Evolutionary conservation across 2,113 vertebrate genomes (phyloP).

Genomic region (Callopanchax toddi): DNA sequence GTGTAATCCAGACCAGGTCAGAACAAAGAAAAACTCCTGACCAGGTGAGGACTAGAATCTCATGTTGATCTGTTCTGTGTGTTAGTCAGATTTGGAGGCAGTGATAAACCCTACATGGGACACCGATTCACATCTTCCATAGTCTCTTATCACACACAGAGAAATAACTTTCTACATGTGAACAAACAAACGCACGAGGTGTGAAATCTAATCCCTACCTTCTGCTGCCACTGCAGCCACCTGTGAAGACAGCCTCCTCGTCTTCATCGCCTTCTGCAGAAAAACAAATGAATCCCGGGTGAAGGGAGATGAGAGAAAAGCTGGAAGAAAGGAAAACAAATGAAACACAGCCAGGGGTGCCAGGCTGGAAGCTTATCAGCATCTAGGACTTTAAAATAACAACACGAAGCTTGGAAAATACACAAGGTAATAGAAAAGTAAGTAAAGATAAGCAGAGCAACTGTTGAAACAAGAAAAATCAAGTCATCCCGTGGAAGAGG

Average conservation of each 20-base stretch:
- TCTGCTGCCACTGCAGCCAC: conserved; percentile 48
- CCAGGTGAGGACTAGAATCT: conserved; percentile 11
- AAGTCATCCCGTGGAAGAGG: not conserved
- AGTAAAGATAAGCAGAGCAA: conserved; percentile 9
- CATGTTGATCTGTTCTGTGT: conserved; percentile 5
- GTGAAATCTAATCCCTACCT: conserved; percentile 53
- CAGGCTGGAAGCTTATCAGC: conserved; percentile 50
- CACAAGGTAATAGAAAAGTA: conserved; percentile 7
- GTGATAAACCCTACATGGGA: conserved; percentile 36
- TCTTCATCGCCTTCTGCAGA: conserved; percentile 26
- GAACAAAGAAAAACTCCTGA: conserved; percentile 6
- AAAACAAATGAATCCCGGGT: conserved; percentile 50
- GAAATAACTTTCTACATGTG: conserved; percentile 51
- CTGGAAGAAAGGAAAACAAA: conserved; percentile 34
- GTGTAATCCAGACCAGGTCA: not conserved
- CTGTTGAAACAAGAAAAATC: conserved; percentile 23
- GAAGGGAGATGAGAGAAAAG: conserved; percentile 29
- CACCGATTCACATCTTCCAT: conserved; percentile 27
- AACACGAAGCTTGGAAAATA: conserved; percentile 2
- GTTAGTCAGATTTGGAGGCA: conserved; percentile 36
- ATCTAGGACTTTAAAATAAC: conserved; percentile 40
- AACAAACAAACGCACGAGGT: conserved; percentile 32
- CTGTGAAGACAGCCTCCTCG: conserved; percentile 44
- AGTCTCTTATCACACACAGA: conserved; percentile 36
- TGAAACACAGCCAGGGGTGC: conserved; percentile 43